Evolutionary conservation across 2,113 vertebrate genomes (phyloP).

Genomic region (Herpailurus yagouaroundi): DNA sequence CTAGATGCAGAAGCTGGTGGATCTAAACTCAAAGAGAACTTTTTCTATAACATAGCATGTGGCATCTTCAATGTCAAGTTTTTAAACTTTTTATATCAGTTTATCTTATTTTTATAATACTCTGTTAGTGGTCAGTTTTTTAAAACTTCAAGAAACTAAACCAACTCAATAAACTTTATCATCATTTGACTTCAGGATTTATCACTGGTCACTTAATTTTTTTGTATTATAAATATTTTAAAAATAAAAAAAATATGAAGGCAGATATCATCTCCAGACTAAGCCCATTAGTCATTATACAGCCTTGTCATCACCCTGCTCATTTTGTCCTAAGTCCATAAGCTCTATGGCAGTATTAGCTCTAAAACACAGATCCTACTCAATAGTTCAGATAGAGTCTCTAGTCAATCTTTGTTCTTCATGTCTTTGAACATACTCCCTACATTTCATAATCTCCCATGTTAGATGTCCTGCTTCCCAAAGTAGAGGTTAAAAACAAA

Average conservation of each 20-base stretch:
- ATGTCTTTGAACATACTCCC: background rate
- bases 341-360: background rate
- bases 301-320: background rate
- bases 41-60: background rate
- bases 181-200: background rate
- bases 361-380: background rate
- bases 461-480: background rate
- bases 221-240: background rate
- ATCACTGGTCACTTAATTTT: background rate
- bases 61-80: background rate
- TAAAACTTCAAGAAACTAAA: background rate
- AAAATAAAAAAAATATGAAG: background rate
- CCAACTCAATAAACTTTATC: background rate
- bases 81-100: background rate
- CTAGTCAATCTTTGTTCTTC: background rate
- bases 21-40: background rate
- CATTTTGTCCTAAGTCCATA: background rate
- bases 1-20: background rate
- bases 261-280: background rate
- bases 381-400: background rate
- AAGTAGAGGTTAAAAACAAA: background rate
- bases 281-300: background rate
- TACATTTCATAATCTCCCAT: background rate
- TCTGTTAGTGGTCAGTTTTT: background rate
- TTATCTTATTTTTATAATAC: background rate